Conservation (phyloP, 2,797 vertebrate species). For the Phaenicophaeus curvirostris region DNA sequence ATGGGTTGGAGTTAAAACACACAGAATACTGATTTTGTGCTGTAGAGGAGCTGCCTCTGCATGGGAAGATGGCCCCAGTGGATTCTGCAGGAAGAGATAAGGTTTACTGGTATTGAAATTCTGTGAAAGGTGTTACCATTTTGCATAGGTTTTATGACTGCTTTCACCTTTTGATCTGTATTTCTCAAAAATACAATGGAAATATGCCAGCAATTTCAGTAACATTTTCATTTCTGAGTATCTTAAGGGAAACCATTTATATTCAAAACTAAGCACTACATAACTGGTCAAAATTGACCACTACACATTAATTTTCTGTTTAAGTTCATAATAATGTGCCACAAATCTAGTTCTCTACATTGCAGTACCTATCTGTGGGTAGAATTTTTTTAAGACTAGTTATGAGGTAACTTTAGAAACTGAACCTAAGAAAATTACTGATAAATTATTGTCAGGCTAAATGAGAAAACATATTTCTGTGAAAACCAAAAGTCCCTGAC, state of each 20-base stretch:
- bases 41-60: neutral
- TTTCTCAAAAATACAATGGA: neutral
- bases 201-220: neutral
- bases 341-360: neutral
- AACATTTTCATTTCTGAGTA: neutral
- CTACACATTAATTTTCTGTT: neutral
- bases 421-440: neutral
- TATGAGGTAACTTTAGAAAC: neutral
- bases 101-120: neutral
- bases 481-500: neutral
- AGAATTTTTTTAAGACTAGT: neutral
- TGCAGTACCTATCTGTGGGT: neutral
- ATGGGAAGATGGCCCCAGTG: neutral
- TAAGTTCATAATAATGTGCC: neutral
- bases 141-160: neutral
- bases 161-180: neutral
- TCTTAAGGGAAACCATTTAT: neutral
- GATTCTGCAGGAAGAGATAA: neutral
- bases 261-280: neutral
- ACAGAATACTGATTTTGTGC: neutral
- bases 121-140: neutral
- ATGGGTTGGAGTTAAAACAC: neutral
- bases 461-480: neutral
- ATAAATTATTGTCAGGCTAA: neutral
- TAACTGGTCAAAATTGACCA: neutral